phyloP scores from a whole-genome alignment of 2,113 vertebrate species.

The Opisthocomus hoazin region DNA sequence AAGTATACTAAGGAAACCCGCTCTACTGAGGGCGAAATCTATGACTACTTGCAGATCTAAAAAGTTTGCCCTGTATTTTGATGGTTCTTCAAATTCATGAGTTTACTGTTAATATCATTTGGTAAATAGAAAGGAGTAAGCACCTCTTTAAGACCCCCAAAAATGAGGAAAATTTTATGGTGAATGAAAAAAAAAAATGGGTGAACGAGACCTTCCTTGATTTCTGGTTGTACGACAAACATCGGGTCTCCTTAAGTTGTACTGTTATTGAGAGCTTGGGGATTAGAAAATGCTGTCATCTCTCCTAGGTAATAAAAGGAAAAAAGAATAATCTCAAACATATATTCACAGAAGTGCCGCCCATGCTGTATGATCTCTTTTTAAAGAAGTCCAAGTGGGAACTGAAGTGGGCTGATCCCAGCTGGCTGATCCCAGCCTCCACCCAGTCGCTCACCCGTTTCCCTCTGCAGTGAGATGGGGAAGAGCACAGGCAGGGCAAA shows the following conservation, averaged over 20 bases:
- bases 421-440: neutral
- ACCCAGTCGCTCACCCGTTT: fast-evolving
- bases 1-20: neutral
- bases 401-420: neutral
- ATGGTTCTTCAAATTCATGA: neutral
- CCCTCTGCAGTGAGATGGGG: fast-evolving
- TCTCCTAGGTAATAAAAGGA: neutral
- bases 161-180: neutral
- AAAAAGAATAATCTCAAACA: neutral
- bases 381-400: neutral
- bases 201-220: neutral
- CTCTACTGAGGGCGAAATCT: neutral
- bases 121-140: neutral
- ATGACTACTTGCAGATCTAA: neutral
- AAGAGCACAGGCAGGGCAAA: neutral
- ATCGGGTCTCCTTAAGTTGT: neutral
- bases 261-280: neutral
- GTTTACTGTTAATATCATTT: neutral
- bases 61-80: neutral
- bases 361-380: neutral
- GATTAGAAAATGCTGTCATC: neutral
- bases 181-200: neutral
- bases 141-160: neutral
- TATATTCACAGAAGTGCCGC: neutral
- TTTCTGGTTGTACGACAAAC: neutral